Base-by-base conservation (phyloP, 2,797 vertebrate species). In the Megalops cyprinoides region DNA sequence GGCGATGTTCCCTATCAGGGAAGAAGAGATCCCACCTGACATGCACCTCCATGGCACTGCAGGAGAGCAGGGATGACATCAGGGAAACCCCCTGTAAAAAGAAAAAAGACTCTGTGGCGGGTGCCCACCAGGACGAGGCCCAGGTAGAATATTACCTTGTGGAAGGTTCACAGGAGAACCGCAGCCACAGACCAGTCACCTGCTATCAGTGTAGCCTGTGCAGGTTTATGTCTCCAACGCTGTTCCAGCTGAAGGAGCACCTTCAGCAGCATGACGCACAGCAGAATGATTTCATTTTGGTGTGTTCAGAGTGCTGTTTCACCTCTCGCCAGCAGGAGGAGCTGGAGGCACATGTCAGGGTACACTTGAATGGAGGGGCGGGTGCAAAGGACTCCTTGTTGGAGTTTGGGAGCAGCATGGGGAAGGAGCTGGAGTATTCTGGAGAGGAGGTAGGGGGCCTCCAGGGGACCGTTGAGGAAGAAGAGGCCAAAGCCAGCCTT, bases 121-220 rank as follows among this genome's bases (percentile, higher is more conserved):
- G 86, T 85, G 44, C 65, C 90, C 48, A 28, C 51, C 7, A 55
- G 73, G 76, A 69, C 53, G 77, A 74, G 31, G n/a, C 31, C 2
- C 87, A 88, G 46, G 77, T 77, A 67, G 86, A 87, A 79, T 85
- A 85, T 80, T 88, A 87, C 83, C 79, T 88, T 46, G 84, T 89
- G 0, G 85, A 83, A 25, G 86, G 80, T 84, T 65, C 86, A 76
- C 74, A 87, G 75, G 86, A 87, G 84, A 83, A 51, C 28, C 34
- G 81, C 67, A 89, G 91, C 53, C 91, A 92, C 78, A 93, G 91
- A 80, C 96, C 95, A 0, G 93, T 95, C 67, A 97, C 95, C 0
- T 98, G 95, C 84, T 99, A 99, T 82, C 97, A 99, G 84, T 99
- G 98, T 84, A 97, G 96, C 88, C 92, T 99, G 4, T 99, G 98